Conservation (phyloP, 2,797 vertebrate species). For the Brachymystax lenok region DNA sequence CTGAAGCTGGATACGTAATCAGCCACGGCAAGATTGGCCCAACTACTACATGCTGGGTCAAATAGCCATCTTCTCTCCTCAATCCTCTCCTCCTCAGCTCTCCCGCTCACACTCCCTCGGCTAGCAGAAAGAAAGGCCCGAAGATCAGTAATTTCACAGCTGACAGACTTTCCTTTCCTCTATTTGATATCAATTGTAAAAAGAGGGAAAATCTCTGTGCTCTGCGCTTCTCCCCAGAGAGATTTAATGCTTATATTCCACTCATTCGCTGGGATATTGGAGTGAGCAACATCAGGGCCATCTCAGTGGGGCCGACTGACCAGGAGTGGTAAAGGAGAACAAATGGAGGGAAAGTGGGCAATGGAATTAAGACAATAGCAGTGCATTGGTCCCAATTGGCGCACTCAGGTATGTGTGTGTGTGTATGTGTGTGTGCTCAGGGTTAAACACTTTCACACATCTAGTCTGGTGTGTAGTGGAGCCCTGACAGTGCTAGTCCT, state of each 20-base stretch:
- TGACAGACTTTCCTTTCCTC: conserved; percentile 72
- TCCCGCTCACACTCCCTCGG: conserved; percentile 35
- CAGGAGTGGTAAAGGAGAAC: conserved; percentile 57
- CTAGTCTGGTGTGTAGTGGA: not conserved
- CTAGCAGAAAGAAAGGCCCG: conserved; percentile 72
- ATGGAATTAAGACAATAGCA: conserved; percentile 71
- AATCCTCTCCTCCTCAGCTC: conserved; percentile 24
- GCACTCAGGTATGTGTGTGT: conserved; percentile 7
- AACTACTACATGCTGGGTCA: conserved; percentile 53
- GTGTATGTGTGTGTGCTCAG: not conserved
- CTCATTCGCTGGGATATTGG: conserved; percentile 60
- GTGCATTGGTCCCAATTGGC: conserved; percentile 59
- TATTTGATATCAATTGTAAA: conserved; percentile 78
- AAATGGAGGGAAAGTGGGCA: conserved; percentile 62
- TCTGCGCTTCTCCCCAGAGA: conserved; percentile 51
- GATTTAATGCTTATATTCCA: conserved; percentile 67
- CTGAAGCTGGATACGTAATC: conserved; percentile 60
- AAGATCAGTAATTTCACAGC: conserved; percentile 86
- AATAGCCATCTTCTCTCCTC: conserved; percentile 35
- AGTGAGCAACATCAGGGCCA: conserved; percentile 56
- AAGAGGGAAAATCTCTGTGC: conserved; percentile 63
- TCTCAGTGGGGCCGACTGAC: conserved; percentile 44
- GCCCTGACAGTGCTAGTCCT: not conserved
- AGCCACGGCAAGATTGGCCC: conserved; percentile 66
- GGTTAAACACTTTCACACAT: not conserved